phyloP scores from a whole-genome alignment of 2,888 invertebrate genomes.

The Byasa hedistus region DNA sequence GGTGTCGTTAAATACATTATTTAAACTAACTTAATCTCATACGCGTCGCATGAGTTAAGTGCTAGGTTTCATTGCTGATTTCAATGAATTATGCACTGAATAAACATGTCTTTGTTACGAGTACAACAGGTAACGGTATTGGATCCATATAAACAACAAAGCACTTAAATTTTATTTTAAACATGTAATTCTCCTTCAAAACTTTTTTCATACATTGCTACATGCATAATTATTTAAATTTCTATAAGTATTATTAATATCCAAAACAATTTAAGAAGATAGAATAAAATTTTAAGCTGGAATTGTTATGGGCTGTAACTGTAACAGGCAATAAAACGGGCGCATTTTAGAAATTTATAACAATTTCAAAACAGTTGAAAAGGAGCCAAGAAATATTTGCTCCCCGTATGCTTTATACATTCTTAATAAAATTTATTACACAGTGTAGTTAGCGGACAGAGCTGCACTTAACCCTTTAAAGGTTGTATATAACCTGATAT shows the following conservation, averaged over 20 bases:
- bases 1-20: constrained; percentile 62
- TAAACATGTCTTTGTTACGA: constrained; percentile 22
- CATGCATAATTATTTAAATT: no score
- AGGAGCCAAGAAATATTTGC: constrained; percentile 22
- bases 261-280: no score
- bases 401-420: not conserved
- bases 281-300: no score
- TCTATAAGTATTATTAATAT: no score
- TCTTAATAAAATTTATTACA: not conserved
- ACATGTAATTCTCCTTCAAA: not conserved
- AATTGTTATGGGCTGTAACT: no score
- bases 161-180: not conserved
- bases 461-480: not conserved
- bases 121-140: constrained; percentile 8
- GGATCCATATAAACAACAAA: constrained; percentile 10
- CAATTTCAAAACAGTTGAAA: constrained; percentile 18
- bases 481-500: not conserved
- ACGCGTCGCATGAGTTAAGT: constrained; percentile 39
- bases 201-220: not conserved
- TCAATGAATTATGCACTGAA: constrained; percentile 37
- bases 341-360: not conserved
- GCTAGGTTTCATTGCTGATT: constrained; percentile 38
- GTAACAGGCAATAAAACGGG: not conserved
- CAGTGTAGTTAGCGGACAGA: not conserved
- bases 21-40: constrained; percentile 45